These are phyloP conservation scores for Mohoua ochrocephala DNA, from an alignment of 2,113 vertebrate species.

Conservation along the genomic window DNA sequence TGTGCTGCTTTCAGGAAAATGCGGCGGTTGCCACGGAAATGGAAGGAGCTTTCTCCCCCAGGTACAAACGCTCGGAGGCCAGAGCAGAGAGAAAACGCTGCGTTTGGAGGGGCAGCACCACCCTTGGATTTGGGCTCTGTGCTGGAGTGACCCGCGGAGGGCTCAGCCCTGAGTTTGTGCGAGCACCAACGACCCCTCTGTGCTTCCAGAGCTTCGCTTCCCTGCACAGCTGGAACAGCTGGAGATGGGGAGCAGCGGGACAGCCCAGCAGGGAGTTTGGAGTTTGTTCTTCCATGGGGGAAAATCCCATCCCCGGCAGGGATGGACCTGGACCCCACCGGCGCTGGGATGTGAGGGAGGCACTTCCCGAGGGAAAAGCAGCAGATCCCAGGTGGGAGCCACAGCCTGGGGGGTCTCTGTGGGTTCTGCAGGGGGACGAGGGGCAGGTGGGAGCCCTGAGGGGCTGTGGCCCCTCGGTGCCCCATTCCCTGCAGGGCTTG, in stretches of 20 bases:
- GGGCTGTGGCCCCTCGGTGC: accelerated
- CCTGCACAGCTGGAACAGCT: accelerated
- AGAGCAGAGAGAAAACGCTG: accelerated
- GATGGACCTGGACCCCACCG: accelerated
- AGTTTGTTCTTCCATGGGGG: accelerated
- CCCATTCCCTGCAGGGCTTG: neutral
- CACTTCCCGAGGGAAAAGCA: neutral
- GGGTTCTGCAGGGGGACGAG: neutral
- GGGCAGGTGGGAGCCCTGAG: neutral
- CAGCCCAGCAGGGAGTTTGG: neutral
- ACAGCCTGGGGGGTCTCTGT: neutral
- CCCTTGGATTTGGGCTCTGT: accelerated
- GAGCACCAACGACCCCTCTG: accelerated
- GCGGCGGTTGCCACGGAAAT: neutral
- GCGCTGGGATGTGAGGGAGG: accelerated
- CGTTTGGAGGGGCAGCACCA: neutral
- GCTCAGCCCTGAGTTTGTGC: neutral
- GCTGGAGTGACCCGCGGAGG: accelerated
- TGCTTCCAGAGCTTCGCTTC: neutral
- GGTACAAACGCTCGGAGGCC: accelerated
- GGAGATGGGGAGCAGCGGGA: neutral
- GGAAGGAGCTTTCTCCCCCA: neutral
- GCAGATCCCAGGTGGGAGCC: accelerated
- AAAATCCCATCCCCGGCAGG: no score
- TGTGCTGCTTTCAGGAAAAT: neutral